These are phyloP conservation scores for Catocala sponsa DNA, from an alignment of 2,888 invertebrate species.

Conservation along the genomic window DNA sequence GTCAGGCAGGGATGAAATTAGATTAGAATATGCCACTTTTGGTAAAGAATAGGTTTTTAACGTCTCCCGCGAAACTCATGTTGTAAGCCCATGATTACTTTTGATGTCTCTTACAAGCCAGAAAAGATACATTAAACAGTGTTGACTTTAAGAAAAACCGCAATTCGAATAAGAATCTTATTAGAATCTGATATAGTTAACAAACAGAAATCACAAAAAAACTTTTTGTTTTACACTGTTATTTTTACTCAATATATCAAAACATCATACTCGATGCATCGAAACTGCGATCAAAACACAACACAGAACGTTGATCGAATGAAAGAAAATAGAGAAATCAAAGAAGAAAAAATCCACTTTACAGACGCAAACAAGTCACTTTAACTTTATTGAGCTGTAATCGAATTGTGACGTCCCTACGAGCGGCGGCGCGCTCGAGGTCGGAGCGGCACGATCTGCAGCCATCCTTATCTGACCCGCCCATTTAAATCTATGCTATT, in stretches of 20 bases:
- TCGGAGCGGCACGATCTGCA: conserved; percentile 78
- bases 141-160: background rate
- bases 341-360: conserved; percentile 86
- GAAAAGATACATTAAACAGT: conserved; percentile 24
- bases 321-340: conserved; percentile 77
- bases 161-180: background rate
- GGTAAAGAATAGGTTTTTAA: conserved; percentile 78
- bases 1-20: conserved; percentile 81
- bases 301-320: conserved; percentile 56
- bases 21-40: conserved; percentile 79
- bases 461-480: conserved; percentile 86
- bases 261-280: conserved; percentile 47
- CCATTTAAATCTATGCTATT: conserved; percentile 88
- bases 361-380: conserved; percentile 88
- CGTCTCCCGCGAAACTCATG: conserved; percentile 47
- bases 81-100: conserved; percentile 38
- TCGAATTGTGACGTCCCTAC: conserved; percentile 88
- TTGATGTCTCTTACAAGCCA: conserved; percentile 15
- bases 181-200: conserved; percentile 13
- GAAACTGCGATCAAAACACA: conserved; percentile 50
- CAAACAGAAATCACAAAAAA: conserved; percentile 15
- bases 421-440: conserved; percentile 69
- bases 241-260: conserved; percentile 22
- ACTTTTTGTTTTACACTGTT: conserved; percentile 21
- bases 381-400: conserved; percentile 88